Percentiles rank a stretch among this genome's conserved stretches.
Conservation (phyloP, 2,888 invertebrate species). For the Crocallis elinguaria region DNA sequence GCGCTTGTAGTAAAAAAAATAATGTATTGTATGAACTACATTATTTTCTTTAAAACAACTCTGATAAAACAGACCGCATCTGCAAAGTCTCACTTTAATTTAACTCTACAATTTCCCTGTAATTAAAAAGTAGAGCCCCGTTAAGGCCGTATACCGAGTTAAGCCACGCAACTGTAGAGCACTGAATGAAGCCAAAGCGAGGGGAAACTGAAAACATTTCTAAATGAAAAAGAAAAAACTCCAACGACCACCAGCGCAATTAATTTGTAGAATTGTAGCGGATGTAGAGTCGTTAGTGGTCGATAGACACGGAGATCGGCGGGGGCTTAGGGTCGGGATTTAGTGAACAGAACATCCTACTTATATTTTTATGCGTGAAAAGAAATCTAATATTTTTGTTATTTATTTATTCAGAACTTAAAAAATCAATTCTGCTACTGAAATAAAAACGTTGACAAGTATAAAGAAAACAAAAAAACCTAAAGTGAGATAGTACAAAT, state of each 20-base stretch:
- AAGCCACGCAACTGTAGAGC: not conserved
- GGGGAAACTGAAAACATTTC: slow-evolving; percentile 4
- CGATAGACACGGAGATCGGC: not conserved
- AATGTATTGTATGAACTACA: not conserved
- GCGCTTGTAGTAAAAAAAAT: no score
- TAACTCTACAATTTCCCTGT: slow-evolving; percentile 2
- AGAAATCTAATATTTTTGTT: no score
- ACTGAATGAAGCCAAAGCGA: slow-evolving; percentile 3
- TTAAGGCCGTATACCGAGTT: not conserved
- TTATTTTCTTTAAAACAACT: no score
- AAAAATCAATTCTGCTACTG: no score
- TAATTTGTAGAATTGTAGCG: not conserved
- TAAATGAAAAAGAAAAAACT: slow-evolving; percentile 1
- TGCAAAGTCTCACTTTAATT: slow-evolving; percentile 1
- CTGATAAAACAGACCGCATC: not conserved
- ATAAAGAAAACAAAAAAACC: no score
- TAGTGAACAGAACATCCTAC: no score
- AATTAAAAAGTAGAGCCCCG: slow-evolving; percentile 5
- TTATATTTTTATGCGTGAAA: no score
- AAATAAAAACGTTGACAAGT: no score
- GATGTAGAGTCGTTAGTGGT: not conserved
- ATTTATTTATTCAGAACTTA: no score
- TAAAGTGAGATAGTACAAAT: no score
- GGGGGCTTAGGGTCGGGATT: not conserved
- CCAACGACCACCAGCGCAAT: not conserved